phyloP scores from a whole-genome alignment of 2,888 invertebrate genomes.

The Megaustenia siamemsis region DNA sequence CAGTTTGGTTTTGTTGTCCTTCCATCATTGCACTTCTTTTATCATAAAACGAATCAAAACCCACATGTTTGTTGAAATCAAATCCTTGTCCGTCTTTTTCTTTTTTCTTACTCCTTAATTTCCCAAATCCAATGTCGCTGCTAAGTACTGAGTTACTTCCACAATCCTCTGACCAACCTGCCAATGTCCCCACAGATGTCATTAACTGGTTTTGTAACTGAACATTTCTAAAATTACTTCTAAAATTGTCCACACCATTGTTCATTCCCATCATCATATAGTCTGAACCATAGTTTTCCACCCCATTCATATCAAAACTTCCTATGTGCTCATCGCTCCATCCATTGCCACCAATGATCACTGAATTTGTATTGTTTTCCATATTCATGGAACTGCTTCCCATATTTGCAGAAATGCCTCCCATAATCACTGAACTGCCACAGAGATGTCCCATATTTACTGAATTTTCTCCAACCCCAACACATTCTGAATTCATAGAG shows the following conservation, averaged over 20 bases:
- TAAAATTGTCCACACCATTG: too few relatives aligned
- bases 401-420: background rate
- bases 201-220: constrained; percentile 32
- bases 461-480: background rate
- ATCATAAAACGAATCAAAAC: constrained; percentile 19
- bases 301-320: background rate
- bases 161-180: constrained; percentile 3
- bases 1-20: background rate
- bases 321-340: background rate
- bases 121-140: background rate
- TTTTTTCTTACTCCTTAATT: background rate
- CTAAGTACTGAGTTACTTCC: constrained; percentile 14
- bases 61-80: background rate
- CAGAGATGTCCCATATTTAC: background rate
- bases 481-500: background rate
- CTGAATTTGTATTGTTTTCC: background rate
- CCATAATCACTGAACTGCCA: background rate
- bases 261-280: background rate
- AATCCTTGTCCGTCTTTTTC: constrained; percentile 1
- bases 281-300: background rate
- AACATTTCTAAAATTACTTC: constrained; percentile 4
- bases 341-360: too few relatives aligned
- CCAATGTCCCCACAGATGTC: constrained; percentile 27
- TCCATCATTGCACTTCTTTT: background rate
- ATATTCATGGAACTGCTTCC: background rate